Evolutionary conservation across 2,113 vertebrate genomes (phyloP), one percentile per base, ranked within the genome.

Genomic region (Lasiurus cinereus): DNA sequence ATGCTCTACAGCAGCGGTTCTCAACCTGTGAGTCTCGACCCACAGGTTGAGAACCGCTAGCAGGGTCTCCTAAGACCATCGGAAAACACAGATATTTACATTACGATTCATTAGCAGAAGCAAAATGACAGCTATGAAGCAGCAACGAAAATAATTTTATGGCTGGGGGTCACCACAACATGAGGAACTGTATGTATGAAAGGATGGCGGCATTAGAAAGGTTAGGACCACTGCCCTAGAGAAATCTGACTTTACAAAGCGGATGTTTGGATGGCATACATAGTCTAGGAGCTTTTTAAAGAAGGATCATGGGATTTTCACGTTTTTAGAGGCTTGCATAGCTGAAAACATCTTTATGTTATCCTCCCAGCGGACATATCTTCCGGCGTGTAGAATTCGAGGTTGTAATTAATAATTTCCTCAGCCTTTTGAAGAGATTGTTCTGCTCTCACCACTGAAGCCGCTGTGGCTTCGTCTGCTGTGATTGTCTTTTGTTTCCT

Each of bases 341-440:
- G 73, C 67, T 87, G 46, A 90, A 89, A 76, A 39, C 13, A 91
- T 91, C 54, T 86, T 83, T 50, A 66, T 52, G 89, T 95, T 82
- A 50, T 73, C 54, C 29, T 94, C 33, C 9, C 33, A 50, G 18
- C 78, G 83, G 86, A 33, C n/a, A 10, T 91, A 10, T 91, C 89
- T 79, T 27, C 29, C 21, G 2, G 7, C 7, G 56, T 33, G 12
- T 33, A 83, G 73, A 93, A 79, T 76, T 93, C 24, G 83, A 29
- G 24, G 22, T 76, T 78, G 50, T 27, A 83, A 31, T 46, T 91
- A 29, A 78, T 77, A 59, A 93, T 92, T 92, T 84, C 13, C 67
- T 84, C 27, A 27, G 76, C 46, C 24, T 94, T 93, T 90, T 85
- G 46, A 92, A 88, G 82, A 46, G 43, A 62, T 88, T 88, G 19